phyloP scores from a whole-genome alignment of 2,888 invertebrate species.

The Volucella inflata region DNA sequence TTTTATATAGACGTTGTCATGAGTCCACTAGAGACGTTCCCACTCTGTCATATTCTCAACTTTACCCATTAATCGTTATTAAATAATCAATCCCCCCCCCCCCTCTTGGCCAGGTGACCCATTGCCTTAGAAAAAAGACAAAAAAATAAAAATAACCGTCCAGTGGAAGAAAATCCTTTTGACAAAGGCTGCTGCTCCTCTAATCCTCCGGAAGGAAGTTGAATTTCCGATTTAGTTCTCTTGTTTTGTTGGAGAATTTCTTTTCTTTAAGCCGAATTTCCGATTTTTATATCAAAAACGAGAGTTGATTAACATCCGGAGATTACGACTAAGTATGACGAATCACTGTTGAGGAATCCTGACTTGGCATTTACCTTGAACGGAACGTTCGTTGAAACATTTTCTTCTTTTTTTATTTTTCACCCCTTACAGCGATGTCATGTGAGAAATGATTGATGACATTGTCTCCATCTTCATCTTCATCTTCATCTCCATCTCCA shows the following conservation, averaged over 20 bases:
- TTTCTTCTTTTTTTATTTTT: neutral
- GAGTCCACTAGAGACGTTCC: too few relatives aligned
- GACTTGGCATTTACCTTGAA: slow-evolving; percentile 24
- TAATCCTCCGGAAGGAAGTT: slow-evolving; percentile 62
- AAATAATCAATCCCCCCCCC: slow-evolving; percentile 10
- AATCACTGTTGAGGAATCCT: slow-evolving; percentile 61
- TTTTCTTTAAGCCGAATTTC: slow-evolving; percentile 51
- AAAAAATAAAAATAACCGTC: slow-evolving; percentile 23
- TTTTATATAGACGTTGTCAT: too few relatives aligned
- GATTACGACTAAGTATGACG: slow-evolving; percentile 72
- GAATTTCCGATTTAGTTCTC: slow-evolving; percentile 55
- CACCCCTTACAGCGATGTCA: slow-evolving; percentile 48
- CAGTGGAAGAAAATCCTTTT: slow-evolving; percentile 27
- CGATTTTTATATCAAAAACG: slow-evolving; percentile 59
- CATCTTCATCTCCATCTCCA: too few relatives aligned
- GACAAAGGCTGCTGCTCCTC: neutral
- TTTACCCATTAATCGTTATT: slow-evolving; percentile 23
- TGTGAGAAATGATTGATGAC: slow-evolving; percentile 67
- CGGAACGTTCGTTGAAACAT: slow-evolving; percentile 34
- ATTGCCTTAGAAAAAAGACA: neutral
- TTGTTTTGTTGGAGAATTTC: slow-evolving; percentile 14
- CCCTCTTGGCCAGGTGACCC: slow-evolving; percentile 31
- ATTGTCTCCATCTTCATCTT: neutral
- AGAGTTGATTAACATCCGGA: slow-evolving; percentile 72
- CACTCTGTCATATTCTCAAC: too few relatives aligned